Percentiles rank a stretch among this genome's conserved stretches.
phyloP scores from a whole-genome alignment of 2,888 invertebrate genomes.

The Thera britannica region DNA sequence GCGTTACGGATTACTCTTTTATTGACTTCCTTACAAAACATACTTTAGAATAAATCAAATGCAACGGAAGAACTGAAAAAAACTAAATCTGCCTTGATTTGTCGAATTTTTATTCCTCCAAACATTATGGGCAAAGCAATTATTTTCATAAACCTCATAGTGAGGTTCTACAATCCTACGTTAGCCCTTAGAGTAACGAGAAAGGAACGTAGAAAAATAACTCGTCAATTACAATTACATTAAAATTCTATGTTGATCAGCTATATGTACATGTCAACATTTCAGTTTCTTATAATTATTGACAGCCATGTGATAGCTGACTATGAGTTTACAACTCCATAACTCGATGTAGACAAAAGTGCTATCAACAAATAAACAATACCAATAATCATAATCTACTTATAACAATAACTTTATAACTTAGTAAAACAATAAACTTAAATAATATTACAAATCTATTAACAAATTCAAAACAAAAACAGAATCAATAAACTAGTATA shows the following conservation, averaged over 20 bases:
- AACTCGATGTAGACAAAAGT: slow-evolving; percentile 77
- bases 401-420: slow-evolving; percentile 31
- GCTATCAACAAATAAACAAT: slow-evolving; percentile 50
- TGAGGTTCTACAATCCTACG: slow-evolving; percentile 41
- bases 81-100: slow-evolving; percentile 26
- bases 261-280: slow-evolving; percentile 84
- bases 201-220: slow-evolving; percentile 84
- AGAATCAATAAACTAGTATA: neutral
- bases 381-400: slow-evolving; percentile 36
- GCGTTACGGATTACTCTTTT: slow-evolving; percentile 78
- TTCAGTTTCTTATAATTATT: slow-evolving; percentile 83
- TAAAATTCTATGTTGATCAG: slow-evolving; percentile 81
- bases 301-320: slow-evolving; percentile 86
- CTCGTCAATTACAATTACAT: slow-evolving; percentile 79
- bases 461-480: neutral
- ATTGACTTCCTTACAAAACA: slow-evolving; percentile 67
- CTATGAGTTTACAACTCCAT: slow-evolving; percentile 77
- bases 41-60: slow-evolving; percentile 32
- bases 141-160: slow-evolving; percentile 20
- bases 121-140: slow-evolving; percentile 39
- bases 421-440: slow-evolving; percentile 13
- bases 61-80: slow-evolving; percentile 13
- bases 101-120: slow-evolving; percentile 24
- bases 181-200: slow-evolving; percentile 63
- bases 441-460: neutral